Base-by-base conservation (phyloP, 2,888 invertebrate genomes). In the Phytoseiulus persimilis region DNA sequence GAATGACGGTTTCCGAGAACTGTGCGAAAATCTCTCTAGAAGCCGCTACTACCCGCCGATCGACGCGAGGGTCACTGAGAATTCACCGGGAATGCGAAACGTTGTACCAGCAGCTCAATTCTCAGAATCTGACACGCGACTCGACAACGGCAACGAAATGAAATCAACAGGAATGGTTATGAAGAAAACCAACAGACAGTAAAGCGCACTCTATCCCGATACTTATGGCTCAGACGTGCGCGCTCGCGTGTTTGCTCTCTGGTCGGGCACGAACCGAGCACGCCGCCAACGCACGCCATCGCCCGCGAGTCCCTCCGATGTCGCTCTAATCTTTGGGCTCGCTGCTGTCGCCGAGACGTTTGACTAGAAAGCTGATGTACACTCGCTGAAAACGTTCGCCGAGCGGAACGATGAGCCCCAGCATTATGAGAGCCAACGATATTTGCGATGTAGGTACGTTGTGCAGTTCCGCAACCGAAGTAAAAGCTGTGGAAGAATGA, bases 361-460 rank as follows among this genome's bases (percentile, higher is more conserved):
- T 65, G 28, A 65, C 23, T n/a, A 32, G 87, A 6, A n/a, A 6
- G 31, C n/a, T 45, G 5, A 87, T 87, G 39, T 87, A 87, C 14
- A 31, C 9, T 32, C 87, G 87, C 31, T 87, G 87, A 9, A 87
- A 45, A 18, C 87, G 87, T 6, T 87, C 87, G 33, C 32, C 87
- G 23, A 45, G 39, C 0, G 87, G 87, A 11, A 87, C 39, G 45
- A 87, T 87, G 39, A 31, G 32, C 28, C 39, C 32, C 87, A 87
- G 6, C 3, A 87, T 6, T 33, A 87, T 87, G 87, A 87, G 87
- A 39, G 45, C 45, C 32, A 33, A 87, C 0, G 87, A 87, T 87
- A 87, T 87, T 23, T 87, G 87, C 33, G 87, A 11, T 87, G 87
- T 87, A 39, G 87, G 87, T 33, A 87, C 87, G 87, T 87, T 87